These are phyloP conservation scores for Seriola dumerili DNA, from an alignment of 2,113 vertebrate species.

Conservation along the genomic window DNA sequence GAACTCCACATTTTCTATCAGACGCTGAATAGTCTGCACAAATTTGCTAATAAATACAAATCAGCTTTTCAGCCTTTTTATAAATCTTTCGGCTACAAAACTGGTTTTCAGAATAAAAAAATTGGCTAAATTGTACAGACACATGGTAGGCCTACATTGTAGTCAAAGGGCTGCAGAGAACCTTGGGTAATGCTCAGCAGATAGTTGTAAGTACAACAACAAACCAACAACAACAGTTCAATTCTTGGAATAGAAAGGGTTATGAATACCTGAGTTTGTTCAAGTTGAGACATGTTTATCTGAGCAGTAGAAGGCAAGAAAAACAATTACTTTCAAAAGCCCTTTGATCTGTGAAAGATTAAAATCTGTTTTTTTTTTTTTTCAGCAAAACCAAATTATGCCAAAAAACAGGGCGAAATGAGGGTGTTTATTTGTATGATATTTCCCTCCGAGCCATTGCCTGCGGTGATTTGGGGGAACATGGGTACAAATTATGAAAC, in stretches of 20 bases:
- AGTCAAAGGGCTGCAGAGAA: neutral
- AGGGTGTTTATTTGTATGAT: slow-evolving; percentile 20
- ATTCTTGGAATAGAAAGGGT: neutral
- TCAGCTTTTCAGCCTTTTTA: neutral
- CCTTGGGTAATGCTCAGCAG: neutral
- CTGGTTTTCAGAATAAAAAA: neutral
- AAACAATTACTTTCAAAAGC: neutral
- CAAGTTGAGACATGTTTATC: slow-evolving; percentile 19
- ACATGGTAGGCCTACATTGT: neutral
- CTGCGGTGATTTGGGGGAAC: slow-evolving; percentile 14
- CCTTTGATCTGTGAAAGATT: slow-evolving; percentile 38
- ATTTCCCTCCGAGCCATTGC: slow-evolving; percentile 9
- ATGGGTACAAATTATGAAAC: slow-evolving; percentile 14
- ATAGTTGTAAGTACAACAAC: neutral
- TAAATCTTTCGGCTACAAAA: neutral
- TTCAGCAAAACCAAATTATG: slow-evolving; percentile 6
- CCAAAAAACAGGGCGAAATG: slow-evolving; percentile 3
- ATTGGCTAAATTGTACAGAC: neutral
- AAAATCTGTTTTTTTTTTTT: neutral
- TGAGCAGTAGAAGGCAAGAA: neutral
- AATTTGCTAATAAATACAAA: neutral
- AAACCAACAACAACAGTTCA: neutral
- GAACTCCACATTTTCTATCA: neutral
- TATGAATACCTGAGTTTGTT: slow-evolving; percentile 12
- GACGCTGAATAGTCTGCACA: neutral